Conservation (phyloP, 2,797 vertebrate genomes). For the Coilia nasus region DNA sequence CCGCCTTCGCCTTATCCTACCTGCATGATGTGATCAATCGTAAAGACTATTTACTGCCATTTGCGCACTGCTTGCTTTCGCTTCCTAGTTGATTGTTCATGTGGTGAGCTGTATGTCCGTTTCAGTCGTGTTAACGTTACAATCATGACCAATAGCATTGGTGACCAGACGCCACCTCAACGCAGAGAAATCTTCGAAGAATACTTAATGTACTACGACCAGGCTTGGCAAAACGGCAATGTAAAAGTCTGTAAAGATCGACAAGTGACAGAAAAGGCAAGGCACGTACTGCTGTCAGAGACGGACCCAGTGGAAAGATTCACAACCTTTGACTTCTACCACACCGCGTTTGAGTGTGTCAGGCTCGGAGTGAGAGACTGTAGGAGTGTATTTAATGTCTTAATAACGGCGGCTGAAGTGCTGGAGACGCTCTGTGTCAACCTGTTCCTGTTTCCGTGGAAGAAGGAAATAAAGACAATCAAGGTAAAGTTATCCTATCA, state of each 20-base stretch:
- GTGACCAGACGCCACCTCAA: slow-evolving; percentile 33
- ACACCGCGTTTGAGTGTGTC: slow-evolving; percentile 29
- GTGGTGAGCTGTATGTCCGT: slow-evolving; percentile 8
- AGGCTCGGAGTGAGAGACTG: slow-evolving; percentile 25
- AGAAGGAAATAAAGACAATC: slow-evolving; percentile 79
- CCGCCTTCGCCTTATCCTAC: slow-evolving; percentile 28
- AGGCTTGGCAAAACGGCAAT: slow-evolving; percentile 44
- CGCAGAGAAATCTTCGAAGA: slow-evolving; percentile 56
- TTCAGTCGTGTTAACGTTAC: background rate
- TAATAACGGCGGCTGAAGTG: slow-evolving; percentile 72
- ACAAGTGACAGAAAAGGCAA: slow-evolving; percentile 54
- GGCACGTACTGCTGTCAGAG: slow-evolving; percentile 50
- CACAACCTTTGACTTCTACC: slow-evolving; percentile 61
- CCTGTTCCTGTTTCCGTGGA: slow-evolving; percentile 82
- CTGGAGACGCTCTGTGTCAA: slow-evolving; percentile 82
- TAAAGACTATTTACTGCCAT: slow-evolving; percentile 22
- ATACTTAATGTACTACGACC: slow-evolving; percentile 61
- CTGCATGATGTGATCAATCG: slow-evolving; percentile 17
- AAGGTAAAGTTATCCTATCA: slow-evolving; percentile 76
- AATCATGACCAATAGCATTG: slow-evolving; percentile 60
- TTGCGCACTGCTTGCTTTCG: slow-evolving; percentile 50
- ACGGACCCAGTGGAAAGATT: slow-evolving; percentile 44
- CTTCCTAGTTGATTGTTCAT: slow-evolving; percentile 60
- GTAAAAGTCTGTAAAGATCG: slow-evolving; percentile 59
- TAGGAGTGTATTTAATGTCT: slow-evolving; percentile 49